phyloP scores from a whole-genome alignment of 2,888 invertebrate species.

The Lepidonotus clava region DNA sequence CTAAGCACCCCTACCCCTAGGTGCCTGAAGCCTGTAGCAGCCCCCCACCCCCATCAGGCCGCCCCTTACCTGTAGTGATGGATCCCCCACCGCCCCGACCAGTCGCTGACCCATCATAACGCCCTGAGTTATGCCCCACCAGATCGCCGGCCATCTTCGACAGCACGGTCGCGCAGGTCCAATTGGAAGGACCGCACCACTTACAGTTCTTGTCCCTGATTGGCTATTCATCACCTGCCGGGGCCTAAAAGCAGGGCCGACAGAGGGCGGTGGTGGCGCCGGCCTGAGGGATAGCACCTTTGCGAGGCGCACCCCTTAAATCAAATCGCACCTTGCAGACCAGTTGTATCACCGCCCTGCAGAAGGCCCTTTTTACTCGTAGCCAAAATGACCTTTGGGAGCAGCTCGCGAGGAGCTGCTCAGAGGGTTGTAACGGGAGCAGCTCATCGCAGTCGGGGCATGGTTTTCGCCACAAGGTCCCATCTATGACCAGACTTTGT shows the following conservation, averaged over 20 bases:
- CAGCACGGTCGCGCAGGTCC: not conserved
- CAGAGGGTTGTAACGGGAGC: not conserved
- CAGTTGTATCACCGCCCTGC: slow-evolving; percentile 19
- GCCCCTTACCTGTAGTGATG: not conserved
- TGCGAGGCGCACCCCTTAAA: not conserved
- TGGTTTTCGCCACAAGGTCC: too few species aligned
- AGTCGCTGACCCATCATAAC: not conserved
- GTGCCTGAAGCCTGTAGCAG: not conserved
- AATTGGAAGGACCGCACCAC: not conserved
- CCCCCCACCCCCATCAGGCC: not conserved
- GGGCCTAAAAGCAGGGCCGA: not conserved
- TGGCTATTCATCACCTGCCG: not conserved
- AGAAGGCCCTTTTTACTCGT: not conserved
- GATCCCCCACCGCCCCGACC: not conserved
- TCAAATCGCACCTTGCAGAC: not conserved
- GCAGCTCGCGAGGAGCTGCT: not conserved
- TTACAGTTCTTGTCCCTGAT: slow-evolving; percentile 12
- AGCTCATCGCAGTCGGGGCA: not conserved
- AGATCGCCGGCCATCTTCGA: not conserved
- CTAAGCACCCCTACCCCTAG: not conserved
- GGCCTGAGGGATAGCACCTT: not conserved
- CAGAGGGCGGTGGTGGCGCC: not conserved
- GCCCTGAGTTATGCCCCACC: not conserved
- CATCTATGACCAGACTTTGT: too few species aligned
- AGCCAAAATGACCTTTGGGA: not conserved